Conservation (phyloP, 35 echinoderm and acorn worm genomes). For the Eucidaris tribuloides region DNA sequence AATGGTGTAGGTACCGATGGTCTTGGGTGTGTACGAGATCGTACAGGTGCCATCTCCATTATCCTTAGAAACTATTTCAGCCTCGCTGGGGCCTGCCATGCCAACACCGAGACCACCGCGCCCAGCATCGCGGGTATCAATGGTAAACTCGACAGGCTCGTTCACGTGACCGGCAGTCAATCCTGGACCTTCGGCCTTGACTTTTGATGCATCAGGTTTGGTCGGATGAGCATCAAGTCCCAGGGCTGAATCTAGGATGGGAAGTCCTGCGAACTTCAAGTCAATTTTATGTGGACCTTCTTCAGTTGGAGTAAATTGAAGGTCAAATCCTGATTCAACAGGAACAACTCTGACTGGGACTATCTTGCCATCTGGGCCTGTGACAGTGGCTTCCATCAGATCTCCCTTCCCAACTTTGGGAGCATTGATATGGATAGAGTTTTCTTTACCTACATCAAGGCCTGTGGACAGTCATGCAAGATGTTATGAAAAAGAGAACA, state of each 20-base stretch:
- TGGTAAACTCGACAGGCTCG: constrained; percentile 76
- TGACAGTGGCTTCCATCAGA: constrained; percentile 58
- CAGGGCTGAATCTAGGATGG: constrained; percentile 44
- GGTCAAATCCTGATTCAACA: constrained; percentile 39
- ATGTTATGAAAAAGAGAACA: constrained; percentile 7
- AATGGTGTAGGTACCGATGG: constrained; percentile 70
- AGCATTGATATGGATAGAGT: constrained; percentile 56
- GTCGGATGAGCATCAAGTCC: constrained; percentile 44
- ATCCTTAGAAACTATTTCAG: constrained; percentile 83
- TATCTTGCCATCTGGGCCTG: constrained; percentile 62
- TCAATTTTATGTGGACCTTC: constrained; percentile 80
- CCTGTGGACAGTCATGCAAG: constrained; percentile 21
- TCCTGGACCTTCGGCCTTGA: constrained; percentile 63
- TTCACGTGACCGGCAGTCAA: constrained; percentile 65
- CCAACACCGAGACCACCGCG: constrained; percentile 74
- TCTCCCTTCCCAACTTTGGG: constrained; percentile 57
- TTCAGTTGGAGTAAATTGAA: constrained; percentile 70
- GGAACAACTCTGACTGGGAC: constrained; percentile 58
- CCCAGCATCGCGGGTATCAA: constrained; percentile 76
- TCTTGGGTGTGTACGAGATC: constrained; percentile 72
- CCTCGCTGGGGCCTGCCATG: constrained; percentile 86
- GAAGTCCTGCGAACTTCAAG: constrained; percentile 52
- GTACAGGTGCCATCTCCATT: constrained; percentile 87
- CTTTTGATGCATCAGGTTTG: constrained; percentile 69
- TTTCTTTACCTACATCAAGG: constrained; percentile 69